phyloP scores from a whole-genome alignment of 2,888 invertebrate genomes.

The Emmelina monodactyla region DNA sequence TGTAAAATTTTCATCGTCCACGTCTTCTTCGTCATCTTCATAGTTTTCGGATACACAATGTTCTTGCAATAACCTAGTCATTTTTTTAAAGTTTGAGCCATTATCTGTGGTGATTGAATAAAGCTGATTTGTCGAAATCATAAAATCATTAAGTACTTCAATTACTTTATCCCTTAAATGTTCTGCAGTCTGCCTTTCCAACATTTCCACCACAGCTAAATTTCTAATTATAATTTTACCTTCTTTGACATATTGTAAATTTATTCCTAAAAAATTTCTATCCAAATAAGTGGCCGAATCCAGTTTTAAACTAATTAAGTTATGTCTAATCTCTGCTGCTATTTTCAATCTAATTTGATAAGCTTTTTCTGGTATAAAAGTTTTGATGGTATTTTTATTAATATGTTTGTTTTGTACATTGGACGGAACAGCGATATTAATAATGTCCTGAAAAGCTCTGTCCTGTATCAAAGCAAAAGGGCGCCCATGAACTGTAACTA shows the following conservation, averaged over 20 bases:
- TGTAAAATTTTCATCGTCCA: background rate
- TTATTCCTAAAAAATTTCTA: slow-evolving; percentile 9
- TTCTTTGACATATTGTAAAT: slow-evolving; percentile 10
- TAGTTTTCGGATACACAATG: background rate
- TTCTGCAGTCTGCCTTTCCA: slow-evolving; percentile 6
- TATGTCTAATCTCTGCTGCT: slow-evolving; percentile 8
- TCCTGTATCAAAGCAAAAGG: slow-evolving; percentile 5
- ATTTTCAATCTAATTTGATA: slow-evolving; percentile 5
- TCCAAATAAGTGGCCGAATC: slow-evolving; percentile 10
- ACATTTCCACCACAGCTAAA: slow-evolving; percentile 9
- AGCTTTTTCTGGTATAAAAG: slow-evolving; percentile 3
- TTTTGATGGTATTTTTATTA: slow-evolving; percentile 2
- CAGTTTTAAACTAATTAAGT: slow-evolving; percentile 7
- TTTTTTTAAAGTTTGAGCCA: background rate
- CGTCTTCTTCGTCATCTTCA: background rate
- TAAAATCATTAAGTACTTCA: background rate
- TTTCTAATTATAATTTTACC: slow-evolving; percentile 9
- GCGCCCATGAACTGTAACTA: slow-evolving; percentile 3
- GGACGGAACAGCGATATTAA: slow-evolving; percentile 3
- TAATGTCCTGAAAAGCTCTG: slow-evolving; percentile 5
- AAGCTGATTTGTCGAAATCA: background rate
- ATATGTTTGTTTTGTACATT: background rate
- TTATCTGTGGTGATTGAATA: background rate
- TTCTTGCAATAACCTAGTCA: background rate
- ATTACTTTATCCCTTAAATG: slow-evolving; percentile 4